Evolutionary conservation across 2,797 vertebrate genomes (phyloP), one percentile per base, ranked within the genome.

Genomic region (Sardinella longiceps): DNA sequence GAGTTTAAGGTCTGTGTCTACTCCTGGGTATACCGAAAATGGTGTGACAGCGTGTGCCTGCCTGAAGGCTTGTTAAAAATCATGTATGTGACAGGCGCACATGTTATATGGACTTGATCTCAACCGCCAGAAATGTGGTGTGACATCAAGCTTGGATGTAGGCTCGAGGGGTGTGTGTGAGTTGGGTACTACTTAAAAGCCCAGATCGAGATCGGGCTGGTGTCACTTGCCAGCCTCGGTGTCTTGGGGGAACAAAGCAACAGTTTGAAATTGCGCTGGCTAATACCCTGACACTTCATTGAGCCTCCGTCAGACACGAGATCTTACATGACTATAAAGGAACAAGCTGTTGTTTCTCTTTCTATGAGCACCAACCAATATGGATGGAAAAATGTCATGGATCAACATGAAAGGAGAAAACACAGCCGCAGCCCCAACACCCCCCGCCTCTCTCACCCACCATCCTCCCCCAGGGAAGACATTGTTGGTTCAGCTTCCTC

Each of bases 331-430:
- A 39, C 70, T 43, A 5, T 20, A 23, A 77, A 77, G 33, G 33
- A 43, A 77, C 70, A 77, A 43, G 70, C 70, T 77, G 70, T 43
- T 37, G 30, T 20, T 74, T 28, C 33, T 74, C 66, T 74, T 74
- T 20, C 14, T 33, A 15, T 37, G 33, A 6, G 3, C 66, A 18
- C 70, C 5, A 77, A 39, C 70, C 70, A 77, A 33, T 39, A 77
- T 43, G 70, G 70, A 77, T 77, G 70, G 37, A 77, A 77, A 77
- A 43, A 77, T 77, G 37, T 77, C 70, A 33, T 77, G 70, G 70
- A 39, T 39, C 70, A 20, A 77, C 70, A 77, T 77, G 70, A 77
- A 39, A 77, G 28, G 20, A 23, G 20, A 18, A 23, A 77, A 18
- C 37, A 12, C 37, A 39, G 70, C 33, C 6, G 1, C 14, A 37